Evolutionary conservation across 2,113 vertebrate species (phyloP), one percentile per base, ranked within the genome.

Genomic region (Hypocryptadius cinnamomeus): DNA sequence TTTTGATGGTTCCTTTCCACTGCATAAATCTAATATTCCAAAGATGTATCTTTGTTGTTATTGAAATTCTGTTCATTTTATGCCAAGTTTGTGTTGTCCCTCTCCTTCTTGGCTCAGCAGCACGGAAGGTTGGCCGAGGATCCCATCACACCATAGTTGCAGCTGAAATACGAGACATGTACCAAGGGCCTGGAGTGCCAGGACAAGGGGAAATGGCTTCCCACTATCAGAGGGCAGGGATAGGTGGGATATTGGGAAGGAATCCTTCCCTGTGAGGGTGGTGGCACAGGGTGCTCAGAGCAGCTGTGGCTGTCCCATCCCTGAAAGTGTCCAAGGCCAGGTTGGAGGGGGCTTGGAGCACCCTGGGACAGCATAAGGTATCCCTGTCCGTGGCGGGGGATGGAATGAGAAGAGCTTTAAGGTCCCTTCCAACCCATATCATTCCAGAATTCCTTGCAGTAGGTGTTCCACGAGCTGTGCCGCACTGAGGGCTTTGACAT

Each of bases 1-100:
- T 79, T 91, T 42, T 82, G 88, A 87, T 80, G 73, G 42, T 93
- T 94, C 88, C 94, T 95, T 93, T 90, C 80, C 85, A 83, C 65
- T 90, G 92, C 86, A 81, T 91, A 93, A 87, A 92, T 87, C 82
- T 71, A 85, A 94, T 89, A 76, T 91, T 95, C 80, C 85, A 87
- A 87, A 85, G 92, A 93, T 84, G 18, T 8, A 10, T 33, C 53
- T 82, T 22, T 56, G 85, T 68, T 60, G 39, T 90, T 96, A 71
- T 5, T 73, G 84, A 92, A 92, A 70, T 94, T 92, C 80, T 31
- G 9, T 72, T 95, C 80, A 35, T 85, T 95, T 96, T 61, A 74
- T 60, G 53, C 66, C 3, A 61, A 82, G 70, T 51, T 66, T 53
- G 37, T 10, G 31, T 40, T 54, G 61, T 47, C 47, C 42, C 39